phyloP scores from a whole-genome alignment of 1,140 invertebrate species.

The Archivesica marissinica region DNA sequence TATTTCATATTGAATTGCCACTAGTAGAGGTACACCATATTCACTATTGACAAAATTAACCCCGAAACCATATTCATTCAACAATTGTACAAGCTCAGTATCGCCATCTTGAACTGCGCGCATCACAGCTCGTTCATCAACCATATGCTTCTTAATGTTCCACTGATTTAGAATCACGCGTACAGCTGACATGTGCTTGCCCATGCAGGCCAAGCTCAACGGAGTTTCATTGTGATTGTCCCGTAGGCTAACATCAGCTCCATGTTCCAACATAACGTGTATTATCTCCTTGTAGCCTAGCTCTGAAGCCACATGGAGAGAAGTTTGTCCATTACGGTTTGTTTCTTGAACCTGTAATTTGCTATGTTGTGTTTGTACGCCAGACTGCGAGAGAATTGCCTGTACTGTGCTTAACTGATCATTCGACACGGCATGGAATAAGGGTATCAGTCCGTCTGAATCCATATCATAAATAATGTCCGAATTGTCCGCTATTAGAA shows the following conservation, averaged over 20 bases:
- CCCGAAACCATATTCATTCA: neutral
- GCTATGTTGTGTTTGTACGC: too few species aligned
- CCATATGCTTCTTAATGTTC: neutral
- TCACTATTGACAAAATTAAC: slow-evolving; percentile 5
- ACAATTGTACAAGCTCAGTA: neutral
- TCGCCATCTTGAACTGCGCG: neutral
- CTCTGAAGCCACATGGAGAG: slow-evolving; percentile 9
- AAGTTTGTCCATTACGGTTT: neutral
- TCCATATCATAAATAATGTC: neutral
- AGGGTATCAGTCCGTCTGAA: neutral
- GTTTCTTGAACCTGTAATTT: neutral
- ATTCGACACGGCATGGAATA: neutral
- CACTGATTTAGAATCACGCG: neutral
- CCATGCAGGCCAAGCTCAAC: neutral
- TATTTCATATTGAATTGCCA: slow-evolving; percentile 1
- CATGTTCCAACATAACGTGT: neutral
- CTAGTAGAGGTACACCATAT: neutral
- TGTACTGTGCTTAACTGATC: neutral
- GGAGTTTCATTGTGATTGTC: slow-evolving; percentile 3
- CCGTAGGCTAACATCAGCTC: neutral
- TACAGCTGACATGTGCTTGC: neutral
- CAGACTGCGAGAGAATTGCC: neutral
- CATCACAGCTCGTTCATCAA: slow-evolving; percentile 11
- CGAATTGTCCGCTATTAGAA: neutral
- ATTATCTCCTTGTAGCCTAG: neutral